These are phyloP conservation scores for Limenitis camilla DNA, from an alignment of 2,888 invertebrate species.

Conservation along the genomic window DNA sequence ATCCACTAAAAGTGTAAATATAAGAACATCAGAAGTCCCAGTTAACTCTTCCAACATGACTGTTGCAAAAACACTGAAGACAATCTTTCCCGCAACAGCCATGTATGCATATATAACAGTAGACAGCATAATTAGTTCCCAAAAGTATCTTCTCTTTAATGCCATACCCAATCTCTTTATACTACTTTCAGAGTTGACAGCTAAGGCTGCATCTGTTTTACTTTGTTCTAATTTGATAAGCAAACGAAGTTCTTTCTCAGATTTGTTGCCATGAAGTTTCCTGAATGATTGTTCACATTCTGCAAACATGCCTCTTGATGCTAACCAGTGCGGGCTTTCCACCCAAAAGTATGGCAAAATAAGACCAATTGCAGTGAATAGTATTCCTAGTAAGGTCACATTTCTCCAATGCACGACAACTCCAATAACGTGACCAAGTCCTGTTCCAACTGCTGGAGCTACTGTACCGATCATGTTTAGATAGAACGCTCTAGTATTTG, in stretches of 20 bases:
- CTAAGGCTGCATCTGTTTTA: neutral
- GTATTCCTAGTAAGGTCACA: constrained; percentile 19
- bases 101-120: neutral
- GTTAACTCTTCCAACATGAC: constrained; percentile 8
- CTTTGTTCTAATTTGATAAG: constrained; percentile 9
- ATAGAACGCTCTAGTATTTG: constrained; percentile 14
- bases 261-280: constrained; percentile 4
- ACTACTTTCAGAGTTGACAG: neutral
- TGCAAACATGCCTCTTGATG: constrained; percentile 23
- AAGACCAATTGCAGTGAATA: constrained; percentile 10
- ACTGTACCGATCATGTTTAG: constrained; percentile 21
- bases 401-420: constrained; percentile 22
- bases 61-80: constrained; percentile 1
- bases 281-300: constrained; percentile 20
- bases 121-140: neutral
- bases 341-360: constrained; percentile 21
- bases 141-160: neutral
- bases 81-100: neutral
- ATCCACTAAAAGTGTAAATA: constrained; percentile 6
- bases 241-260: constrained; percentile 4
- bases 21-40: neutral
- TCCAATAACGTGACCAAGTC: constrained; percentile 17
- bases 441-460: constrained; percentile 19
- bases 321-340: constrained; percentile 29
- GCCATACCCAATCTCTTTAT: neutral